Evolutionary conservation across 2,113 vertebrate genomes (phyloP), one percentile per base, ranked within the genome.

Genomic region (Rhodinocichla rosea): DNA sequence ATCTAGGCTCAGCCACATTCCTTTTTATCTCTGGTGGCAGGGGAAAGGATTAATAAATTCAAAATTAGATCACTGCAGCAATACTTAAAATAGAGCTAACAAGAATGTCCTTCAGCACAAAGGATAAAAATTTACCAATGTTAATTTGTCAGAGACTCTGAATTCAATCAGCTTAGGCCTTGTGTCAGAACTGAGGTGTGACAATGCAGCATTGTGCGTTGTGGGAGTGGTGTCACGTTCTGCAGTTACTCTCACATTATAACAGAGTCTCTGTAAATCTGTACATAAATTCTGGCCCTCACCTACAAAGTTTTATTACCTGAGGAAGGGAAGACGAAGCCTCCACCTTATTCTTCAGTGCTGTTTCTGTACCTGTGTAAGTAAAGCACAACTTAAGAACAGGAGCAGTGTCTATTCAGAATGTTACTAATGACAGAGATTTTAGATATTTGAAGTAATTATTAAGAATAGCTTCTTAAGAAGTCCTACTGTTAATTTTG

Each of bases 241-340:
- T 56, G 60, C 52, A 67, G 63, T 50, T 74, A 11, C 71, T 57
- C 42, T 71, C 75, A 60, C 27, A 19, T n/a, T 62, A 11, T 33
- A 35, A 65, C 1, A 73, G 12, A 55, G 15, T 65, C 26, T 83
- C 5, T 45, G 40, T 44, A 70, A 70, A 77, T 33, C 35, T 55
- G 1, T 11, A 9, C 8, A 16, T n/a, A 45, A 93, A 75, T 83
- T 87, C 56, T 59, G 39, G 8, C 53, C 35, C 19, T 45, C 55
- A 35, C n/a, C 24, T 74, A 26, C 28, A 13, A 47, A 62, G 27
- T 74, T 62, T 26, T 57, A 79, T 97, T 98, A 95, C 99, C 99
- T 99, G 97, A 92, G 75, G 90, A 92, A 92, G 55, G 45, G 97
- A 90, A 92, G 77, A 85, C n/a, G 83, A 89, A 93, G 82, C 79